Evolutionary conservation across 2,797 vertebrate genomes (phyloP).

Genomic region (Argya squamiceps): DNA sequence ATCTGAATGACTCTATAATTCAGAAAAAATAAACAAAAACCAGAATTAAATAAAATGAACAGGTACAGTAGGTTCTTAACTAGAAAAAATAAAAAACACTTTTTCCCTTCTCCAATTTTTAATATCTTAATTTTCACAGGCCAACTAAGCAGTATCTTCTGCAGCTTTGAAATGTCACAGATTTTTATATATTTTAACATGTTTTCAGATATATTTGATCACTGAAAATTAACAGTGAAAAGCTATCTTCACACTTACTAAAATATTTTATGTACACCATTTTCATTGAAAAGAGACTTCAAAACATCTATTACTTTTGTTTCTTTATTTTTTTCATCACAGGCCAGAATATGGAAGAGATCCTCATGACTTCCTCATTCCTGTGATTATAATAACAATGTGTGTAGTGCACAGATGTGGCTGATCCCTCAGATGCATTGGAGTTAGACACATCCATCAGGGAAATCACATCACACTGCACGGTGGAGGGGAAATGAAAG

Average conservation of each 20-base stretch:
- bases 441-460: background rate
- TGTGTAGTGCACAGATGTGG: background rate
- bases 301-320: background rate
- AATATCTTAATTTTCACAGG: background rate
- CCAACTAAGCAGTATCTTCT: background rate
- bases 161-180: background rate
- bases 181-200: background rate
- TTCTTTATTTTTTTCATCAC: background rate
- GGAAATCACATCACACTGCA: background rate
- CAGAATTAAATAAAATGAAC: background rate
- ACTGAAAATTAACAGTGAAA: background rate
- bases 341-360: background rate
- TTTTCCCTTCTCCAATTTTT: background rate
- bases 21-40: background rate
- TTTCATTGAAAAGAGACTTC: background rate
- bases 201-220: background rate
- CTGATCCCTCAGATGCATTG: background rate
- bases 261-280: accelerated
- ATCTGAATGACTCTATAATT: background rate
- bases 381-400: background rate
- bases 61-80: background rate
- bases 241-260: background rate
- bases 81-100: background rate
- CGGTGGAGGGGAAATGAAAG: background rate
- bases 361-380: background rate